These are phyloP conservation scores for Drosophila acutilabella DNA, from an alignment of 2,888 invertebrate species.

Conservation along the genomic window DNA sequence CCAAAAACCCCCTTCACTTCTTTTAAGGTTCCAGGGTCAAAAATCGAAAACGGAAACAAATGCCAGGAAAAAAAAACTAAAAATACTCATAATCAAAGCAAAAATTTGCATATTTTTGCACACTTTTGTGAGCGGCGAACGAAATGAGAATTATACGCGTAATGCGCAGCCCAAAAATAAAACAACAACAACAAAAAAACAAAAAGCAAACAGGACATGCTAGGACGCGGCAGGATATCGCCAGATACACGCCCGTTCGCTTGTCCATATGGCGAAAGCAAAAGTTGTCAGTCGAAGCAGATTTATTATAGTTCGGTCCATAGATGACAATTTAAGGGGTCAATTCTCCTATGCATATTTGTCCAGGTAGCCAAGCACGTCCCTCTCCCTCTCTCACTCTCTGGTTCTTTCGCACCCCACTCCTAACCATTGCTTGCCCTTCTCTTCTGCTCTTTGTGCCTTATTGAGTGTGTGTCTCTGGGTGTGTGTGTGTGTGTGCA, in stretches of 20 bases:
- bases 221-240: not conserved
- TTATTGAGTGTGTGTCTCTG: not conserved
- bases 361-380: constrained; percentile 29
- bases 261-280: constrained; percentile 4
- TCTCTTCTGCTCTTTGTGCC: not conserved
- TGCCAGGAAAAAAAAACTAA: not conserved
- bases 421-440: not conserved
- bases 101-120: constrained; percentile 71
- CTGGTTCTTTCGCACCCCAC: not conserved
- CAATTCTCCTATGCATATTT: constrained; percentile 35
- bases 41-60: not conserved
- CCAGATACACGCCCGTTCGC: not conserved
- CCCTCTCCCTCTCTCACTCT: not conserved
- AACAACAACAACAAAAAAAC: not conserved
- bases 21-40: too few relatives aligned
- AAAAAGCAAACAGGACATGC: not conserved
- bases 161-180: constrained; percentile 2
- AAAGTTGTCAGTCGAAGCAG: constrained; percentile 49
- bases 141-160: constrained; percentile 39
- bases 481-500: constrained; percentile 2
- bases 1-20: too few relatives aligned
- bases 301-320: constrained; percentile 63
- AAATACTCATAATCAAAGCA: constrained; percentile 54
- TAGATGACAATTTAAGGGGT: constrained; percentile 69
- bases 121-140: constrained; percentile 40